Conservation (phyloP, 2,888 invertebrate genomes). For the Drosophila peninsularis region DNA sequence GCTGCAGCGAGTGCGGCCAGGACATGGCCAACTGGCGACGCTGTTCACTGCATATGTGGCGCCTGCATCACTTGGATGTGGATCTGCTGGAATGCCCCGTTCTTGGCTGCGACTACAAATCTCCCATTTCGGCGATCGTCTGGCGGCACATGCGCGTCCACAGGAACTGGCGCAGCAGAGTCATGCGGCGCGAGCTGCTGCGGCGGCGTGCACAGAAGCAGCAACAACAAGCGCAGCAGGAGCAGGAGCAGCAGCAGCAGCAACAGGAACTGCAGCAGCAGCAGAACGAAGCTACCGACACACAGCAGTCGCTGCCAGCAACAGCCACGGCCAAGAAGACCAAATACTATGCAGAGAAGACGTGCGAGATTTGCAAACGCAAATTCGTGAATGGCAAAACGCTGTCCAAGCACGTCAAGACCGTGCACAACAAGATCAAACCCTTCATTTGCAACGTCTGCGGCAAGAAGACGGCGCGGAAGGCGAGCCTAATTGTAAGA, state of each 20-base stretch:
- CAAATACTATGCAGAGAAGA: constrained; percentile 87
- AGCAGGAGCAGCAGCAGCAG: constrained; percentile 35
- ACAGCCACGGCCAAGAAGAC: constrained; percentile 63
- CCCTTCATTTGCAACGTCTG: constrained; percentile 91
- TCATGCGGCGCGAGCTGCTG: constrained; percentile 76
- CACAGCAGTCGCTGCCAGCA: constrained; percentile 26
- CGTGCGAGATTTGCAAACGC: constrained; percentile 89
- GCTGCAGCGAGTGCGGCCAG: constrained; percentile 86
- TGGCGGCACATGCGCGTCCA: constrained; percentile 88
- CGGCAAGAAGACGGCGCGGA: constrained; percentile 89
- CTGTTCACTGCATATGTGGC: constrained; percentile 89
- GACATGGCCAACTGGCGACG: constrained; percentile 88
- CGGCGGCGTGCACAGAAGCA: constrained; percentile 59
- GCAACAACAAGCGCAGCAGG: constrained; percentile 23
- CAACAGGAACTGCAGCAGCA: constrained; percentile 20
- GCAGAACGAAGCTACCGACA: constrained; percentile 25
- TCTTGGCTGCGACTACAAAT: constrained; percentile 86
- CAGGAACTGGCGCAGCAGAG: constrained; percentile 82
- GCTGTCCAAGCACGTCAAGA: constrained; percentile 89
- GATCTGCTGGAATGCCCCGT: constrained; percentile 87
- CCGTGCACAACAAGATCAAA: constrained; percentile 90
- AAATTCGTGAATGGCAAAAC: constrained; percentile 89
- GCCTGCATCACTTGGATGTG: constrained; percentile 87
- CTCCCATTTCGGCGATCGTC: constrained; percentile 86
- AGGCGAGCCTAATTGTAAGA: constrained; percentile 88